These are phyloP conservation scores for Acanthornis magna DNA, from an alignment of 2,797 vertebrate species.

Conservation along the genomic window DNA sequence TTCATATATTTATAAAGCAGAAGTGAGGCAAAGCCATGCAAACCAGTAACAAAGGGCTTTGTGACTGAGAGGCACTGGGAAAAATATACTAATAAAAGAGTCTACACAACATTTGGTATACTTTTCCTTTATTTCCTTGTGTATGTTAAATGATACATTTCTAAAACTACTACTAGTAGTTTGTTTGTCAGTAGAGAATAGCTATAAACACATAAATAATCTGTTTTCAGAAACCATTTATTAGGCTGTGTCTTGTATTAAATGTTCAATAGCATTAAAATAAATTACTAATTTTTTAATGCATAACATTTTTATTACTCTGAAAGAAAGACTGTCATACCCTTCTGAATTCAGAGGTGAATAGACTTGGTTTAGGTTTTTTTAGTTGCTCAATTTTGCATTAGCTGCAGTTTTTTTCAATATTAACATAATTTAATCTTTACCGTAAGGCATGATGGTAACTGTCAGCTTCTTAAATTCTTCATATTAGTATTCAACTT, in stretches of 20 bases:
- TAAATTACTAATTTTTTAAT: neutral
- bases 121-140: neutral
- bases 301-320: neutral
- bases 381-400: neutral
- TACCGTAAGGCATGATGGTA: neutral
- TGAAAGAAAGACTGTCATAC: neutral
- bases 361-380: neutral
- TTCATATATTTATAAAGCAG: neutral
- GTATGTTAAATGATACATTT: neutral
- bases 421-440: neutral
- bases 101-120: neutral
- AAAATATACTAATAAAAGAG: neutral
- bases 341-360: neutral
- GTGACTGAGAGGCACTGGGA: neutral
- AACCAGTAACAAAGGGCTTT: neutral
- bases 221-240: neutral
- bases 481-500: constrained; percentile 37
- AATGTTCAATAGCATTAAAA: neutral
- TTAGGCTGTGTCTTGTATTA: neutral
- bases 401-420: neutral
- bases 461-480: neutral
- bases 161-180: neutral
- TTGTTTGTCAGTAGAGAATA: neutral
- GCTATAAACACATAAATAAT: neutral
- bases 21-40: neutral